A percentile compares a stretch with the other conserved stretches of the same genome.
Conservation (phyloP, 2,888 invertebrate genomes). For the Brenthis ino region DNA sequence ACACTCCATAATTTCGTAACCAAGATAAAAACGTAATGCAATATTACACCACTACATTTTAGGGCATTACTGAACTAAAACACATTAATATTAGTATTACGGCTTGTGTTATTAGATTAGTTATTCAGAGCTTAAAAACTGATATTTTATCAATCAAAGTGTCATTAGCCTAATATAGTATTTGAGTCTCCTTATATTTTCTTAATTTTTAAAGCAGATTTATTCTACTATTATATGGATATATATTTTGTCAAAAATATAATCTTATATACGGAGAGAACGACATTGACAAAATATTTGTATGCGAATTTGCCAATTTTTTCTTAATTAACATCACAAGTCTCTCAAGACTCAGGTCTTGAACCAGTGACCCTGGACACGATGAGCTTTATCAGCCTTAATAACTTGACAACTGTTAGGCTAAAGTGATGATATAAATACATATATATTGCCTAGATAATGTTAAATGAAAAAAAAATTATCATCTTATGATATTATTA, state of each 20-base stretch:
- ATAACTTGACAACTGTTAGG: too few species aligned
- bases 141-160: conserved; percentile 13
- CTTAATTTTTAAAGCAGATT: neutral
- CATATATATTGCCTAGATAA: too few species aligned
- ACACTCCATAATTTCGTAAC: conserved; percentile 41
- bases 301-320: neutral
- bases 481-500: too few species aligned
- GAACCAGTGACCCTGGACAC: too few species aligned
- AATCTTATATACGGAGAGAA: neutral
- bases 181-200: conserved; percentile 1
- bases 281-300: neutral
- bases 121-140: conserved; percentile 10
- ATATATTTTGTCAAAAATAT: too few species aligned
- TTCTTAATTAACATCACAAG: too few species aligned
- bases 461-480: too few species aligned
- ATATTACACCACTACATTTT: conserved; percentile 26
- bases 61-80: conserved; percentile 25
- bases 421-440: too few species aligned
- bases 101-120: neutral
- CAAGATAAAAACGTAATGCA: conserved; percentile 36
- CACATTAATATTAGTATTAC: conserved; percentile 8
- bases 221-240: too few species aligned
- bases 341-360: too few species aligned
- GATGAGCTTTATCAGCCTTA: too few species aligned
- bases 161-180: conserved; percentile 16